A percentile compares a stretch with the other conserved stretches of the same genome.
phyloP scores from a whole-genome alignment of 1,140 invertebrate genomes.

The Nautilus pompilius region DNA sequence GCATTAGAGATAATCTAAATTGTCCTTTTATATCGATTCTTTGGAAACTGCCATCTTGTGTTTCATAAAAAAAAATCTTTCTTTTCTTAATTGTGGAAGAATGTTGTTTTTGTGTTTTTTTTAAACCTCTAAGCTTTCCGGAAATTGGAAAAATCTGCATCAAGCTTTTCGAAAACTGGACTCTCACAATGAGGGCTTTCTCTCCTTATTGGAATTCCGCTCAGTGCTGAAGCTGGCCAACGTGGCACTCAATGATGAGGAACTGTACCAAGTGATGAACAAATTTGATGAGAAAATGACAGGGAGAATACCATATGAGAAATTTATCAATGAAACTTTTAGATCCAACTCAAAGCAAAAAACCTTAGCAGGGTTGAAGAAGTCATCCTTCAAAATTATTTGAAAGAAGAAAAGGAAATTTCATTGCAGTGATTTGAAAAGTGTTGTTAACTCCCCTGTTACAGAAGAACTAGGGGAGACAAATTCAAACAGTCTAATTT shows the following conservation, averaged over 20 bases:
- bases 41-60: neutral
- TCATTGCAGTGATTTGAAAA: no score
- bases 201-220: slow-evolving; percentile 50
- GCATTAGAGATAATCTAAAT: no score
- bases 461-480: no score
- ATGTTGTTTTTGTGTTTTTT: no score
- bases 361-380: no score
- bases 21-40: neutral
- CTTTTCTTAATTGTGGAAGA: no score
- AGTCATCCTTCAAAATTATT: no score
- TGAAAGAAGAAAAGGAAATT: no score
- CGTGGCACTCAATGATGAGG: slow-evolving; percentile 50
- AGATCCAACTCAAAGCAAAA: slow-evolving; percentile 38
- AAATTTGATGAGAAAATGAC: slow-evolving; percentile 49
- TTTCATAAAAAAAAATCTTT: neutral
- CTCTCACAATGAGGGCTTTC: slow-evolving; percentile 37
- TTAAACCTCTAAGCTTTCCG: slow-evolving; percentile 44
- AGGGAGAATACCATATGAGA: slow-evolving; percentile 49
- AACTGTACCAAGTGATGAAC: slow-evolving; percentile 50
- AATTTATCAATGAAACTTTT: slow-evolving; percentile 51
- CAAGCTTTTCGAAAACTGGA: slow-evolving; percentile 52
- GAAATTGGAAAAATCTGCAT: slow-evolving; percentile 54
- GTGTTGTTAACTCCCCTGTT: no score
- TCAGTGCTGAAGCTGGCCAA: slow-evolving; percentile 51
- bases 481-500: no score